Base-by-base conservation (phyloP, 2,113 vertebrate genomes). In the Triplophysa dalaica region DNA sequence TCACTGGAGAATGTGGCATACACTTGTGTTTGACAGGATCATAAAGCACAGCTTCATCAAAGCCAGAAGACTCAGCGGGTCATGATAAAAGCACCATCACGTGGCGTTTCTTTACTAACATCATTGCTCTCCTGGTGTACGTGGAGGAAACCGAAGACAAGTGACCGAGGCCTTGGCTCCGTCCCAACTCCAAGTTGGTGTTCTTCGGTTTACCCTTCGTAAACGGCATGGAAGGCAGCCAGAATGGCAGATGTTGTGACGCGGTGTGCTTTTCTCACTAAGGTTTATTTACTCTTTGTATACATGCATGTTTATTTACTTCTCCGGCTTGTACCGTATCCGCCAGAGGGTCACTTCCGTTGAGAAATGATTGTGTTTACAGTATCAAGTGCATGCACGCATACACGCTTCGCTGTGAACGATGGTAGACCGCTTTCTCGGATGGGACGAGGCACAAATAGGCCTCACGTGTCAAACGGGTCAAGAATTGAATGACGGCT, bases 41-140 rank as follows among this genome's bases (percentile, higher is more conserved):
- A 52, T 89, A 87, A 90, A 86, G 52, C 74, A 74, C 43, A 50
- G 68, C 16, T 65, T 88, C 75, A 83, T 86, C 78, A 84, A 86
- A 87, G 61, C 68, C 43, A 69, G 77, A 61, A 21, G 16, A 38
- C 78, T 63, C 81, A 86, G 87, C 84, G 72, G 62, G 76, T 62
- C 63, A 43, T 68, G 60, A 79, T 74, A 72, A 81, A 81, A 64
- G 61, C 26, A 29, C 21, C 17, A 10, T 66, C 43, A 21, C 56
- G 65, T 54, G 69, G 38, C 48, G 33, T 67, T 63, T 65, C 50
- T 19, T 12, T 22, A 29, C 54, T 26, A 52, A 13, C 68, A 62
- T 68, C 54, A 78, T 75, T 50, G 76, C 48, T 68, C 63, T 63
- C 41, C 67, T n/a, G 77, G 13, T 54, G 69, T n/a, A 33, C 48